Evolutionary conservation across 2,797 vertebrate species (phyloP), one percentile per base, ranked within the genome.

Genomic region (Pseudochirops cupreus): DNA sequence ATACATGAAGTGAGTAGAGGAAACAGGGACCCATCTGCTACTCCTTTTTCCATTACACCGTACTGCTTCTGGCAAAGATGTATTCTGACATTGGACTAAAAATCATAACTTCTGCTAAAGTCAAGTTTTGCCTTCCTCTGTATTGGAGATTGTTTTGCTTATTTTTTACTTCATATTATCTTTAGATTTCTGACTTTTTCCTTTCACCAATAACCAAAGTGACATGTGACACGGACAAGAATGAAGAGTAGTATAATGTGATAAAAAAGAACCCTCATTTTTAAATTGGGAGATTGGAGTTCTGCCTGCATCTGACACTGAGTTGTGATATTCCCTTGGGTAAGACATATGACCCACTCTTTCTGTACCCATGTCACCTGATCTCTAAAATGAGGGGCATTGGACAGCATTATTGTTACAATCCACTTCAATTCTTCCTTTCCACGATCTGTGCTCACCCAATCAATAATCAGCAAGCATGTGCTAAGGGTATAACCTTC

Each of bases 291-390:
- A 46, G 52, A 90, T 18, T 50, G 59, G 33, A 33, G 13, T 87
- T 92, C 21, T 53, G 62, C 29, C 24, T 7, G 13, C 46, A 0
- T 50, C n/a, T 55, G 0, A 87, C 24, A 58, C 11, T 92, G 92
- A 93, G 94, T 55, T 94, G 33, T 46, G 28, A 13, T n/a, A n/a
- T 93, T 29, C 46, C 21, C 11, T 7, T 58, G 46, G 53, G 56
- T 59, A 52, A 92, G 14, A 39, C 67, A 18, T n/a, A 10, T 46
- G 28, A 29, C 74, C 39, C 87, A 56, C 94, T 18, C 6, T 59
- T 53, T 91, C 3, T 94, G 6, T 74, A 28, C 10, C 9, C 58
- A 5, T 94, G 92, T 93, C 93, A 91, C 74, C 91, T 93, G 62
- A 82, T 93, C 46, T 82, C 28, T 52, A 92, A 96, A 92, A 33